phyloP scores from a whole-genome alignment of 1,140 invertebrate genomes.

The Trypoxylus dichotomus region DNA sequence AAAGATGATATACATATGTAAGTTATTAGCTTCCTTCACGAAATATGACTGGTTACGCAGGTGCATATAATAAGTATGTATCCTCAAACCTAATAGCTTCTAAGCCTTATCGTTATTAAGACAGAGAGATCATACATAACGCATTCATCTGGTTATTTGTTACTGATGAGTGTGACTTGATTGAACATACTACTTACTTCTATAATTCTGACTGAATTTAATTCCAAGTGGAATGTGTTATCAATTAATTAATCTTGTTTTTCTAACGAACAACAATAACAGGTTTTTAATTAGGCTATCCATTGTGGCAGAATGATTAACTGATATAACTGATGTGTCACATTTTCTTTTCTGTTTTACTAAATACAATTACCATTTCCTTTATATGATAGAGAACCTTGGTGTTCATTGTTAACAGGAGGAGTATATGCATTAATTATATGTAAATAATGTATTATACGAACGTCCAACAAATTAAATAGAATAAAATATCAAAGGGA shows the following conservation, averaged over 20 bases:
- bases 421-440: no score
- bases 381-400: neutral
- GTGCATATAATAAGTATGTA: no score
- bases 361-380: neutral
- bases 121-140: no score
- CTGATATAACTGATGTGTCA: neutral
- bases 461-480: no score
- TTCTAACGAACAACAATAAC: slow-evolving; percentile 8
- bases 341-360: neutral
- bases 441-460: no score
- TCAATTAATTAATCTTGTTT: slow-evolving; percentile 18
- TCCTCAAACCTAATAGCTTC: no score
- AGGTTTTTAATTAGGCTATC: neutral
- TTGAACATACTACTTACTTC: neutral
- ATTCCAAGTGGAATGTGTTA: neutral
- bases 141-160: no score
- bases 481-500: no score
- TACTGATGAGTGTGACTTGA: neutral
- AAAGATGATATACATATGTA: no score
- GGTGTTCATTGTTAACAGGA: neutral
- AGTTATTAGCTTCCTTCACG: no score
- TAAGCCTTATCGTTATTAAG: no score
- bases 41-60: no score
- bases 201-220: slow-evolving; percentile 3
- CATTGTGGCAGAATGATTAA: neutral